Percentiles rank a stretch among this genome's conserved stretches.
Conservation (phyloP, 2,797 vertebrate species). For the Rhabdophis nuchalis region DNA sequence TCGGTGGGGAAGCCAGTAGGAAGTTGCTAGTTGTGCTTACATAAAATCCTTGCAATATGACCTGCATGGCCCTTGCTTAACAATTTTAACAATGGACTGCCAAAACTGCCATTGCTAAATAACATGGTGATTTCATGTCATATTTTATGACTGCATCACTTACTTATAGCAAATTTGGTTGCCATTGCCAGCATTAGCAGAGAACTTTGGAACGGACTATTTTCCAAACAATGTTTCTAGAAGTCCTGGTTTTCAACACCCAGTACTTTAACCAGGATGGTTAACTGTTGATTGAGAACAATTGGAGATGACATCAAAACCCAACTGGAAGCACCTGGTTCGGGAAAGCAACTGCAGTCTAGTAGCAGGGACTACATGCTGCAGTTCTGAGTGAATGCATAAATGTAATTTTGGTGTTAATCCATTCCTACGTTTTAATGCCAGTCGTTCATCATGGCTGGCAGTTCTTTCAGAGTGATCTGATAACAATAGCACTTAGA, state of each 20-base stretch:
- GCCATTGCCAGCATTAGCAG: background rate
- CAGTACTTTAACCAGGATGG: background rate
- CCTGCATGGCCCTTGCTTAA: background rate
- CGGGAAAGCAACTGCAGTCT: background rate
- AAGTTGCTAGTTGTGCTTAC: background rate
- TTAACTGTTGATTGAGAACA: background rate
- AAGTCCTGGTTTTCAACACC: background rate
- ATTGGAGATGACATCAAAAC: background rate
- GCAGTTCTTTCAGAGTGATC: background rate
- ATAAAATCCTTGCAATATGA: background rate
- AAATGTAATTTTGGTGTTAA: constrained; percentile 1
- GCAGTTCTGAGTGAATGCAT: background rate
- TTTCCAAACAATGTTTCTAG: background rate
- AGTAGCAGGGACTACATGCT: background rate
- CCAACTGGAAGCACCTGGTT: background rate
- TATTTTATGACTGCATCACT: background rate
- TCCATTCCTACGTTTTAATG: constrained; percentile 24
- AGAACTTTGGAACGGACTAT: background rate
- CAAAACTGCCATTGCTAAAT: background rate
- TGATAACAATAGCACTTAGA: no score
- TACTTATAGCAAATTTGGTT: background rate
- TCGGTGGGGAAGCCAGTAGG: background rate
- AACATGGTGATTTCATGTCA: background rate
- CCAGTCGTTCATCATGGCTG: constrained; percentile 27
- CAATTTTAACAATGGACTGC: background rate